Evolutionary conservation across 1,140 invertebrate species (phyloP).

Genomic region (Penaeus indicus): DNA sequence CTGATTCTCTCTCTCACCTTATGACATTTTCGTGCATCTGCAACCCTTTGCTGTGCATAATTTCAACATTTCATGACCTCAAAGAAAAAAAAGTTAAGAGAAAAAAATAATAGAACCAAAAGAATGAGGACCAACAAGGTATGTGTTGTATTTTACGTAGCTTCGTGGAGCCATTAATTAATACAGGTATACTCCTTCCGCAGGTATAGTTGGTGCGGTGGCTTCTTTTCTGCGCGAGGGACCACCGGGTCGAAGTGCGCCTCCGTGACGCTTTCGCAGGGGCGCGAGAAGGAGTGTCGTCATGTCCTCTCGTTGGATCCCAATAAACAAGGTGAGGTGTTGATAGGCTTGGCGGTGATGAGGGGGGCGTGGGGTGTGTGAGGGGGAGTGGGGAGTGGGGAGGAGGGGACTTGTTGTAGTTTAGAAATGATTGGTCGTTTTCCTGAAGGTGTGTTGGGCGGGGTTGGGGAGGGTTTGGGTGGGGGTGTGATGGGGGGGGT

Average conservation of each 20-base stretch:
- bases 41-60: too few species aligned
- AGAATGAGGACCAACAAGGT: neutral
- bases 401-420: too few species aligned
- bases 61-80: too few species aligned
- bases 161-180: neutral
- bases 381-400: neutral
- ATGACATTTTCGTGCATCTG: too few species aligned
- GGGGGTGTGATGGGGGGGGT: too few species aligned
- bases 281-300: slow-evolving; percentile 74
- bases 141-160: neutral
- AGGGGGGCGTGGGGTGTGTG: neutral
- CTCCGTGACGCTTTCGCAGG: slow-evolving; percentile 78
- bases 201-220: slow-evolving; percentile 46
- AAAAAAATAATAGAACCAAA: neutral
- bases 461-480: too few species aligned
- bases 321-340: slow-evolving; percentile 44
- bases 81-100: too few species aligned
- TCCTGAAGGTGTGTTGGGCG: too few species aligned
- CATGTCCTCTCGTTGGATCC: slow-evolving; percentile 74
- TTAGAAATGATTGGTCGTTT: too few species aligned
- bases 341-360: neutral
- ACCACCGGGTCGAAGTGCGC: slow-evolving; percentile 73
- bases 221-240: slow-evolving; percentile 54
- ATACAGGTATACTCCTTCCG: neutral
- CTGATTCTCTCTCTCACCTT: too few species aligned